Evolutionary conservation across 2,888 invertebrate genomes (phyloP).

Genomic region (Eurytoma adleriae): DNA sequence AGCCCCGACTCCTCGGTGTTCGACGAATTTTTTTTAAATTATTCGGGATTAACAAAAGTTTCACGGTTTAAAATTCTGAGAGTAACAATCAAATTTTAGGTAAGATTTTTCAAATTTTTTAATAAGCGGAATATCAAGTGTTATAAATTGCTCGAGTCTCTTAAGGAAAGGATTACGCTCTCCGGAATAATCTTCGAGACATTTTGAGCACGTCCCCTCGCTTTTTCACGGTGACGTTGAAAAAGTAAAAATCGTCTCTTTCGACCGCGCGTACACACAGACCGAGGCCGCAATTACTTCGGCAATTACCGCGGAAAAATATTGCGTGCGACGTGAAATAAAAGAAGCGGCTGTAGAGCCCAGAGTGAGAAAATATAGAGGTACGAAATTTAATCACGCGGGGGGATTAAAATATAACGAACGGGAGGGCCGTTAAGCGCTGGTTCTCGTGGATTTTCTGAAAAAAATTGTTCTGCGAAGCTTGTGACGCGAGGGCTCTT

Average conservation of each 20-base stretch:
- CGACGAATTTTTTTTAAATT: no score
- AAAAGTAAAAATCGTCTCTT: slow-evolving; percentile 34
- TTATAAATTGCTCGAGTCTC: slow-evolving; percentile 4
- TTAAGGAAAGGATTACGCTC: background rate
- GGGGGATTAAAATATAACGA: slow-evolving; percentile 49
- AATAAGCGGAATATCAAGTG: background rate
- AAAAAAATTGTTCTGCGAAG: slow-evolving; percentile 14
- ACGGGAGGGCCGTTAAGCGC: slow-evolving; percentile 13
- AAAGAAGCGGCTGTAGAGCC: background rate
- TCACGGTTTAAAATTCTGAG: no score
- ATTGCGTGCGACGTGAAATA: slow-evolving; percentile 37
- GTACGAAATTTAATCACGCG: slow-evolving; percentile 50
- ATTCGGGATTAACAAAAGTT: no score
- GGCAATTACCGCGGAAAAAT: slow-evolving; percentile 63
- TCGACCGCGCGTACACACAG: background rate
- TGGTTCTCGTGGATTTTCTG: background rate
- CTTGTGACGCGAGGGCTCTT: slow-evolving; percentile 11
- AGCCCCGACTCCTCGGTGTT: no score
- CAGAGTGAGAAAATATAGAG: slow-evolving; percentile 18
- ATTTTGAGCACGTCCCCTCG: background rate
- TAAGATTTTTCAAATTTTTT: slow-evolving; percentile 1
- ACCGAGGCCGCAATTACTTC: slow-evolving; percentile 66
- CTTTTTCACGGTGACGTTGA: background rate
- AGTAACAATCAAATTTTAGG: no score
- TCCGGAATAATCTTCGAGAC: background rate